These are phyloP conservation scores for Penelope pileata DNA, from an alignment of 2,113 vertebrate genomes.

Conservation along the genomic window DNA sequence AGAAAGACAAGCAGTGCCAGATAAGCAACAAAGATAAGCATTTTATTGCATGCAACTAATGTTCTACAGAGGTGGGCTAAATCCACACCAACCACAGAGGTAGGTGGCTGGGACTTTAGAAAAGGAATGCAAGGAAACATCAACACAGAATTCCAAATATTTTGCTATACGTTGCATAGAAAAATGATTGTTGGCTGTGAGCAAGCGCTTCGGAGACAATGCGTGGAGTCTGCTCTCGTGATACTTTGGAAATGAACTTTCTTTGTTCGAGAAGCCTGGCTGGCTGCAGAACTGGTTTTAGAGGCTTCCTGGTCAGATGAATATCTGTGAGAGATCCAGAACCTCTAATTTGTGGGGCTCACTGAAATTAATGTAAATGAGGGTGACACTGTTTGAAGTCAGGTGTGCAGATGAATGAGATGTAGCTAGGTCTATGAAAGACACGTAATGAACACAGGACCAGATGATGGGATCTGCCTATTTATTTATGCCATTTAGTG, in stretches of 20 bases:
- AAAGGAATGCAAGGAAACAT: not conserved
- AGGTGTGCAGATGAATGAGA: not conserved
- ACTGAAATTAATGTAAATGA: not conserved
- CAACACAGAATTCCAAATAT: not conserved
- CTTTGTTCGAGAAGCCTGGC: not conserved
- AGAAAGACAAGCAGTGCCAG: not conserved
- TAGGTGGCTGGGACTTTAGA: not conserved
- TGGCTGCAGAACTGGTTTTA: constrained; percentile 13
- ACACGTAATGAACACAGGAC: not conserved
- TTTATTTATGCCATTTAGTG: not conserved
- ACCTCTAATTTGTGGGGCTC: not conserved
- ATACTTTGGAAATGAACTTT: not conserved
- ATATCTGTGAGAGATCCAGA: not conserved
- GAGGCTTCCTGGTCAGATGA: not conserved
- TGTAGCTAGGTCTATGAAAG: not conserved
- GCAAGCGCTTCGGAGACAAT: accelerated
- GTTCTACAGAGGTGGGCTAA: not conserved
- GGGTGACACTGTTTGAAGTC: not conserved
- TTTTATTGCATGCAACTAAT: not conserved
- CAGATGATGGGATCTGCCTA: not conserved
- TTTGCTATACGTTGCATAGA: not conserved
- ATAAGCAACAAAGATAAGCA: not conserved
- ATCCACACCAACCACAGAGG: not conserved
- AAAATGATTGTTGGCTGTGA: not conserved
- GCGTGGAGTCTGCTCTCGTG: not conserved